phyloP scores from a whole-genome alignment of 2,888 invertebrate genomes.

The Drosophila robusta region DNA sequence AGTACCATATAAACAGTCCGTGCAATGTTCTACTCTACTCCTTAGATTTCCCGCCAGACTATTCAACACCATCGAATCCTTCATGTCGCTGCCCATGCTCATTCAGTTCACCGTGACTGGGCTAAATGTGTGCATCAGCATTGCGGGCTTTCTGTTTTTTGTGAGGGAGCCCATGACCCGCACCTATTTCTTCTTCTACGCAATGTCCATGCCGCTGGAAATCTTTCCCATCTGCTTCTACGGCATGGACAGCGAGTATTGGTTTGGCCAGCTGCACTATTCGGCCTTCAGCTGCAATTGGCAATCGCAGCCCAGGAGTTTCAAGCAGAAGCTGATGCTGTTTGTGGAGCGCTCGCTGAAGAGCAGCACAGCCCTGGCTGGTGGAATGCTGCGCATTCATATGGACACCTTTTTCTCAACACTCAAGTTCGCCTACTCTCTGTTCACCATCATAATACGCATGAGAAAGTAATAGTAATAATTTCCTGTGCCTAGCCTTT shows the following conservation, averaged over 20 bases:
- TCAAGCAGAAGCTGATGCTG: conserved; percentile 67
- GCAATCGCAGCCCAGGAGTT: conserved; percentile 55
- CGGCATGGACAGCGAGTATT: conserved; percentile 64
- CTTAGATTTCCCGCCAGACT: conserved; percentile 24
- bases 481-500: too few species aligned
- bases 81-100: conserved; percentile 73
- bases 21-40: too few species aligned
- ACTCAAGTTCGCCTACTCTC: conserved; percentile 68
- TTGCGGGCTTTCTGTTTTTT: conserved; percentile 63
- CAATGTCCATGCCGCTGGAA: conserved; percentile 52
- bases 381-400: conserved; percentile 72
- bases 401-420: conserved; percentile 71
- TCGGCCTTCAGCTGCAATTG: conserved; percentile 74
- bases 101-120: conserved; percentile 68
- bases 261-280: conserved; percentile 58
- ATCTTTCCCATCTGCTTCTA: conserved; percentile 77
- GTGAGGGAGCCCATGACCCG: conserved; percentile 45
- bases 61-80: conserved; percentile 43
- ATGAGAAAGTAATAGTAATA: too few species aligned
- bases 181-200: conserved; percentile 59
- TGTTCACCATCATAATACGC: conserved; percentile 68
- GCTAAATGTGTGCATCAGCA: conserved; percentile 62
- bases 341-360: conserved; percentile 71
- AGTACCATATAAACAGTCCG: not conserved
- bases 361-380: conserved; percentile 56